These are phyloP conservation scores for Aythya baeri DNA, from an alignment of 2,113 vertebrate genomes.

Conservation along the genomic window DNA sequence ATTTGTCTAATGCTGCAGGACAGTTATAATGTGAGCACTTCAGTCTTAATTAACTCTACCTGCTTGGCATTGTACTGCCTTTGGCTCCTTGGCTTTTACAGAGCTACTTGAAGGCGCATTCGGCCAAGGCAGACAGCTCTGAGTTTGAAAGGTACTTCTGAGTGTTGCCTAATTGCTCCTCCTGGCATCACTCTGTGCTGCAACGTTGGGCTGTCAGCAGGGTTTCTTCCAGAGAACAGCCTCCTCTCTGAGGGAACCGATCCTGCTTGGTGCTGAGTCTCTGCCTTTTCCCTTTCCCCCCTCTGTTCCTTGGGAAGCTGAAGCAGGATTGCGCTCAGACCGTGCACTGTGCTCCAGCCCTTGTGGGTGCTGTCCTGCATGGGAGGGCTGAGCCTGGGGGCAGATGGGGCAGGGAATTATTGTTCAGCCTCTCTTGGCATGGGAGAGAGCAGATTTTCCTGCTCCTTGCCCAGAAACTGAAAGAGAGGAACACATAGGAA, in stretches of 20 bases:
- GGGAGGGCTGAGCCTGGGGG: background rate
- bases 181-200: background rate
- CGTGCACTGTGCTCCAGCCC: accelerated
- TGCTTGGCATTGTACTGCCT: background rate
- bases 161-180: background rate
- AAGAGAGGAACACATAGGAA: background rate
- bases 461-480: accelerated
- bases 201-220: background rate
- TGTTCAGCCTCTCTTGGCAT: background rate
- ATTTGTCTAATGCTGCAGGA: background rate
- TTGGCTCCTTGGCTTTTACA: background rate
- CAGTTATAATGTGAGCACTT: background rate
- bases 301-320: background rate
- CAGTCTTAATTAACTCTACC: background rate
- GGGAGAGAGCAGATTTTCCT: background rate
- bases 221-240: background rate
- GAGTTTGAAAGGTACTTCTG: background rate
- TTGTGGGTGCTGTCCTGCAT: background rate
- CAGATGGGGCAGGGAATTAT: background rate
- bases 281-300: background rate
- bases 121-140: background rate
- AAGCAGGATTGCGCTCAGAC: background rate
- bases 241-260: background rate
- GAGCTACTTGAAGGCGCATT: background rate
- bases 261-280: background rate